These are phyloP conservation scores for Drosophila ustulata DNA, from an alignment of 2,888 invertebrate genomes.

Conservation along the genomic window DNA sequence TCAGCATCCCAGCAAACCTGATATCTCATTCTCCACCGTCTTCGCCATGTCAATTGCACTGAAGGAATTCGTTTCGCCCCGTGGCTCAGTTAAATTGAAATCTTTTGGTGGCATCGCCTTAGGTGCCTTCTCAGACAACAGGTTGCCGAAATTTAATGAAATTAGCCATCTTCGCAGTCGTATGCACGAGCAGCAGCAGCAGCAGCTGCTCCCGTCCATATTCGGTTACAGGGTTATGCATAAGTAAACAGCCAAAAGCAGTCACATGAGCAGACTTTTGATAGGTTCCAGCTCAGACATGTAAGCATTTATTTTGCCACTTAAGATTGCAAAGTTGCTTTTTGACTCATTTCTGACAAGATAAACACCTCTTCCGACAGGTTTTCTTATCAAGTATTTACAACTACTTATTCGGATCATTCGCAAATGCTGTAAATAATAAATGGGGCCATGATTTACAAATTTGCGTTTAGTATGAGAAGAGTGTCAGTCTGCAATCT, in stretches of 20 bases:
- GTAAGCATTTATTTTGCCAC: constrained; percentile 7
- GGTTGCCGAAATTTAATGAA: constrained; percentile 75
- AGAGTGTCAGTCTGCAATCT: not conserved
- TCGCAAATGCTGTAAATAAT: not conserved
- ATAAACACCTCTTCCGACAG: constrained; percentile 7
- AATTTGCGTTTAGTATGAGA: not conserved
- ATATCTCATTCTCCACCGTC: not conserved
- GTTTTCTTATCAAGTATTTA: constrained; percentile 3
- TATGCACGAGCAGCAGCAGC: not conserved
- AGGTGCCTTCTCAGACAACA: constrained; percentile 56
- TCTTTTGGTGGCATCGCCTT: constrained; percentile 44
- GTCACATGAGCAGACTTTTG: constrained; percentile 6
- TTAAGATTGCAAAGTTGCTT: not conserved
- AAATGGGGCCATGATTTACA: not conserved
- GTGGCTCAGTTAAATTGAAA: constrained; percentile 72
- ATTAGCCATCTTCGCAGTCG: constrained; percentile 47
- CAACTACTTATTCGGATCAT: constrained; percentile 1
- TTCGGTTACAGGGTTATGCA: constrained; percentile 50
- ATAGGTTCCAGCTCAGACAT: constrained; percentile 13
- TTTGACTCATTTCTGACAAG: constrained; percentile 2
- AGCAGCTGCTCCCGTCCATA: constrained; percentile 30
- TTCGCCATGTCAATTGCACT: constrained; percentile 62
- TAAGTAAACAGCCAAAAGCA: constrained; percentile 25
- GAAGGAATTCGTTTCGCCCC: constrained; percentile 50
- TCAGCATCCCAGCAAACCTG: not conserved